Evolutionary conservation across 2,797 vertebrate genomes (phyloP), one percentile per base, ranked within the genome.

Genomic region (Streptopelia turtur): DNA sequence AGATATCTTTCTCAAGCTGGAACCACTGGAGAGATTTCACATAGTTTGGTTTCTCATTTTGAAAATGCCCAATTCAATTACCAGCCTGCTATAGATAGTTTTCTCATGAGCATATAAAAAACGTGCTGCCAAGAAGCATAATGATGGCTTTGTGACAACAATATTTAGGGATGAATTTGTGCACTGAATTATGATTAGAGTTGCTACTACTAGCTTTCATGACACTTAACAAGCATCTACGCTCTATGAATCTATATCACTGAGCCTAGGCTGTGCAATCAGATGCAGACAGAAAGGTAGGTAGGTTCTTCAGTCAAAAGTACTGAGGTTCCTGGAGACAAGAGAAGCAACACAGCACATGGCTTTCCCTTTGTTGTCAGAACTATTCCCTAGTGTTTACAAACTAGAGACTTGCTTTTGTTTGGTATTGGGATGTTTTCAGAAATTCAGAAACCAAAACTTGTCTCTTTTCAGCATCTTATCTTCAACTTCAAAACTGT

Each of bases 131-230:
- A 0, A 88, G 66, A 93, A 90, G 28, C 49, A n/a, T 41, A 75
- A 78, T 63, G 92, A 84, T 2, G 6, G 77, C 37, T 82, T 49
- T 39, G 35, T 2, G 3, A 89, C 53, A 92, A 78, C 61, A 95
- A 86, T 69, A 91, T 93, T 90, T 94, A 82, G 59, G 63, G 47
- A 23, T 53, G 63, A 72, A 49, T 86, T 86, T 90, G 74, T 90
- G 90, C 77, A 49, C 77, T 78, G 77, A 79, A 92, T 95, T 86
- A 90, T 78, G 77, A 95, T 93, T 84, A 69, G 37, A 61, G 31
- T 69, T 92, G 59, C 59, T 94, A 61, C 83, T 95, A 88, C 72
- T 90, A 74, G 74, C 47, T 88, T 91, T 86, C 50, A 39, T 78
- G 41, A 83, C 75, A 71, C 35, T 57, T 90, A 78, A 61, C 20